Evolutionary conservation across 2,113 vertebrate genomes (phyloP).

Genomic region (Ondatra zibethicus): DNA sequence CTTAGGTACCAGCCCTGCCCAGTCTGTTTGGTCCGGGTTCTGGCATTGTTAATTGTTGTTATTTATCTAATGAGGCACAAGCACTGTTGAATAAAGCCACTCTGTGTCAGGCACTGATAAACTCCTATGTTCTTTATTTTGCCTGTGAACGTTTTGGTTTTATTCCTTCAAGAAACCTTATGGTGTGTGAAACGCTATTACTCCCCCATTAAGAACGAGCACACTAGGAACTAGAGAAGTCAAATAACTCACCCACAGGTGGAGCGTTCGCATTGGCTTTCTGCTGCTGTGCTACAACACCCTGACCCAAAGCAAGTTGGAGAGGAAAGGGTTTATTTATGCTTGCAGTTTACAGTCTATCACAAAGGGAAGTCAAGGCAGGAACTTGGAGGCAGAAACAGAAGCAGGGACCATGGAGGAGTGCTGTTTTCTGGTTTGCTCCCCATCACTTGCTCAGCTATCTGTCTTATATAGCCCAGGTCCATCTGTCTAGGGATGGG

Average conservation of each 20-base stretch:
- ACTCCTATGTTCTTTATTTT: background rate
- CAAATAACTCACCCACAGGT: background rate
- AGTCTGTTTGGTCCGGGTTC: background rate
- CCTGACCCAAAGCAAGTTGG: background rate
- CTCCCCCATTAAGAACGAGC: background rate
- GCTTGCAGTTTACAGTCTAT: background rate
- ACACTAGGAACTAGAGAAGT: background rate
- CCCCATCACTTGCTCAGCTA: background rate
- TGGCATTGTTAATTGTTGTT: background rate
- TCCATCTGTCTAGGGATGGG: no score
- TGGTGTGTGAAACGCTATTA: background rate
- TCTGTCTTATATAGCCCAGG: background rate
- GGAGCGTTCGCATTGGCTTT: background rate
- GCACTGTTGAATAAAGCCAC: background rate
- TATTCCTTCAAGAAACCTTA: background rate
- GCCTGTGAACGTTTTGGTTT: background rate
- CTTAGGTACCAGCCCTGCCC: background rate
- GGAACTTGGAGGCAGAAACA: background rate
- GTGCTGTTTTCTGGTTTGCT: background rate
- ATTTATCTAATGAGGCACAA: background rate
- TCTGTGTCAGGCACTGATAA: background rate
- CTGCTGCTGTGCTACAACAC: background rate
- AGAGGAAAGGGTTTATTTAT: background rate
- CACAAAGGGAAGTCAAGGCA: background rate
- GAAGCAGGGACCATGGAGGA: background rate